phyloP scores from a whole-genome alignment of 2,797 vertebrate species.

The Mormyrops boulengeri region DNA sequence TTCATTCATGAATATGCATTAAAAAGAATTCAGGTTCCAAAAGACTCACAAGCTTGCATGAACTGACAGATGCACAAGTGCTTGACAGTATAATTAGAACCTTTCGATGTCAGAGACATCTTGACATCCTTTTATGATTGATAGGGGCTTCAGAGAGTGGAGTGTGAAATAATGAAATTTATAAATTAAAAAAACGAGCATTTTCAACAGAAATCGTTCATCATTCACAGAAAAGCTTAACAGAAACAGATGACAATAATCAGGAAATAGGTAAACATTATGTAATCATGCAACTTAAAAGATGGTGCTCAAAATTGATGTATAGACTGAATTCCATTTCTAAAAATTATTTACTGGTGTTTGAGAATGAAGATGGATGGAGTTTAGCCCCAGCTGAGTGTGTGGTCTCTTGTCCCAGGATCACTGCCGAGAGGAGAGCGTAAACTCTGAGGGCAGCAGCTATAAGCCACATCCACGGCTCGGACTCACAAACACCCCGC shows the following conservation, averaged over 20 bases:
- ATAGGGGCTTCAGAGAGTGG: neutral
- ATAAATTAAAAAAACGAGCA: neutral
- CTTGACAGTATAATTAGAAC: neutral
- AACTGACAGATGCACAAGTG: neutral
- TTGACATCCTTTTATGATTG: neutral
- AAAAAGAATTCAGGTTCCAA: neutral
- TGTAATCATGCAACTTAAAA: neutral
- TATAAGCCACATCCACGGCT: neutral
- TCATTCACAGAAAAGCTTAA: neutral
- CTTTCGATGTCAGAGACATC: neutral
- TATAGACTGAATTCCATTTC: neutral
- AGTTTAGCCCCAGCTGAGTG: neutral
- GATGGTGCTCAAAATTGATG: neutral
- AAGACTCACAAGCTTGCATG: neutral
- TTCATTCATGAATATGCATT: conserved; percentile 2
- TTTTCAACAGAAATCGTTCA: neutral
- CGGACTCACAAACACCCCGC: neutral
- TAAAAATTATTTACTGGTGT: neutral
- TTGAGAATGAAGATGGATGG: neutral
- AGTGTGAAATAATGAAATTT: neutral
- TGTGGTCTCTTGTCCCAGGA: neutral
- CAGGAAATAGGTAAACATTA: neutral
- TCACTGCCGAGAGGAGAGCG: no score
- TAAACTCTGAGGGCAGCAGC: neutral
- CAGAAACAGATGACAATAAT: neutral